These are phyloP conservation scores for Serripes groenlandicus DNA, from an alignment of 2,888 invertebrate genomes.

Conservation along the genomic window DNA sequence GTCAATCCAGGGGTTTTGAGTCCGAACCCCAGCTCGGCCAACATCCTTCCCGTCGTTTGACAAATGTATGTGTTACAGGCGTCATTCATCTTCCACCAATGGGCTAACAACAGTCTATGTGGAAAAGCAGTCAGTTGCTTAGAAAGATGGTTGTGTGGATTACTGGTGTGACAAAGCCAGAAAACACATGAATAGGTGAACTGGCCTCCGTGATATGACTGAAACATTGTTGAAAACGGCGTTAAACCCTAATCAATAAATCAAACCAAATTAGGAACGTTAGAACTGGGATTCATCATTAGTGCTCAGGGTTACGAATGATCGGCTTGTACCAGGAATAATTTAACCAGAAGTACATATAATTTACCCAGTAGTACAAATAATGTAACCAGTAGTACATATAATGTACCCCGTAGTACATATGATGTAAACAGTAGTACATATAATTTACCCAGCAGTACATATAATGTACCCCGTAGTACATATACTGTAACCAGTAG, in stretches of 20 bases:
- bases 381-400: too few species aligned
- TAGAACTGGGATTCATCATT: background rate
- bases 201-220: background rate
- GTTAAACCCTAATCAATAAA: background rate
- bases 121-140: background rate
- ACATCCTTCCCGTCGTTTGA: background rate
- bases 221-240: background rate
- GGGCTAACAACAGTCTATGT: background rate
- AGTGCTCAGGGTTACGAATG: too few species aligned
- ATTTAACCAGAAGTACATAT: too few species aligned
- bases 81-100: background rate
- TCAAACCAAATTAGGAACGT: background rate
- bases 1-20: background rate
- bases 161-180: background rate
- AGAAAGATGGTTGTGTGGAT: background rate
- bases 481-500: too few species aligned
- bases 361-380: too few species aligned
- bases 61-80: background rate
- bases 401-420: too few species aligned
- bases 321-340: too few species aligned
- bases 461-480: too few species aligned
- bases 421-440: too few species aligned
- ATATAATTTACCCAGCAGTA: too few species aligned
- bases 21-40: background rate
- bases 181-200: background rate